Conservation (phyloP, 2,113 vertebrate species). For the Calypte anna region DNA sequence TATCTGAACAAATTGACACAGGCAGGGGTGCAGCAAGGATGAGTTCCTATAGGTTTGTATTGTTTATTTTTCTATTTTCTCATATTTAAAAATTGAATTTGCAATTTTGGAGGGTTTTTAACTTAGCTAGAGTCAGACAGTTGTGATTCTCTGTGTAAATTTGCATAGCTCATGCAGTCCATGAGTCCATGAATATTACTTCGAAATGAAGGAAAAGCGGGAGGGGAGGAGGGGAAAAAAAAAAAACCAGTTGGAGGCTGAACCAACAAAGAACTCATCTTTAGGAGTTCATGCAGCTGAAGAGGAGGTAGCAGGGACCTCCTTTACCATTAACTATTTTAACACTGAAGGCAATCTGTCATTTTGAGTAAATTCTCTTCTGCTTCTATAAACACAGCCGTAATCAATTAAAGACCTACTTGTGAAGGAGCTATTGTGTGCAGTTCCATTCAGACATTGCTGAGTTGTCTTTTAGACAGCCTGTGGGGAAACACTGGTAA, state of each 20-base stretch:
- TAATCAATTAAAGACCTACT: slow-evolving; percentile 81
- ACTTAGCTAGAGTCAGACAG: neutral
- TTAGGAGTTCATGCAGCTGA: neutral
- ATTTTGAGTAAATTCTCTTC: slow-evolving; percentile 81
- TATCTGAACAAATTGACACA: neutral
- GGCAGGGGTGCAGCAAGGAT: neutral
- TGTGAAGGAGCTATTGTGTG: slow-evolving; percentile 81
- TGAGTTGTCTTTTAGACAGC: slow-evolving; percentile 73
- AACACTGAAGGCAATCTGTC: slow-evolving; percentile 78
- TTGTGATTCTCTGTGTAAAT: neutral
- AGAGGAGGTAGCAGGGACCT: slow-evolving; percentile 24
- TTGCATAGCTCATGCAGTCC: neutral
- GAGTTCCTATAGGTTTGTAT: neutral
- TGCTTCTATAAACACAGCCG: slow-evolving; percentile 83
- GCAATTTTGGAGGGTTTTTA: neutral
- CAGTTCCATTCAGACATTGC: slow-evolving; percentile 70
- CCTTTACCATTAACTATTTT: slow-evolving; percentile 51
- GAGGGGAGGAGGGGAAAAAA: neutral
- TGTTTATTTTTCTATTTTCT: neutral
- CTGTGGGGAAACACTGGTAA: slow-evolving; percentile 72
- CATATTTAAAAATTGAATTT: neutral
- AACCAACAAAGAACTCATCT: slow-evolving; percentile 47
- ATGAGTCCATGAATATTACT: neutral
- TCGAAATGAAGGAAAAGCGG: neutral
- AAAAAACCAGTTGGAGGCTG: neutral